phyloP scores from a whole-genome alignment of 2,888 invertebrate genomes.

The Corbicula japonica region DNA sequence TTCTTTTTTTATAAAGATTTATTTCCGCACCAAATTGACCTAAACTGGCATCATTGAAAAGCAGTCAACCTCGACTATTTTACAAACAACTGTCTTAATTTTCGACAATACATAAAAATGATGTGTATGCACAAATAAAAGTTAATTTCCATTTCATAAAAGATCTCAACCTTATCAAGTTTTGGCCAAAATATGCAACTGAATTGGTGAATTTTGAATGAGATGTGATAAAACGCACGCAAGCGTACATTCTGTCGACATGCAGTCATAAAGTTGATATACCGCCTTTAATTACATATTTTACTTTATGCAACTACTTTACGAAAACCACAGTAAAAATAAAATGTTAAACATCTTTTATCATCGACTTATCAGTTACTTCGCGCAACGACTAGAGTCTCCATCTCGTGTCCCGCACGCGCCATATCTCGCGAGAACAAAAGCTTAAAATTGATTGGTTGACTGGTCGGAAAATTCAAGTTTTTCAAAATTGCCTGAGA shows the following conservation, averaged over 20 bases:
- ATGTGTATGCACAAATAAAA: conserved; percentile 28
- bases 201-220: conserved; percentile 15
- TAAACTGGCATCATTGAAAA: conserved; percentile 22
- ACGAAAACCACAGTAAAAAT: conserved; percentile 19
- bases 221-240: conserved; percentile 16
- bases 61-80: conserved; percentile 29
- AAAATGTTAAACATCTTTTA: conserved; percentile 21
- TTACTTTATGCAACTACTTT: conserved; percentile 24
- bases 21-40: conserved; percentile 38
- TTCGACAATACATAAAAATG: conserved; percentile 28
- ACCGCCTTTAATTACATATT: conserved; percentile 36
- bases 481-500: conserved; percentile 38
- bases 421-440: conserved; percentile 45
- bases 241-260: conserved; percentile 18
- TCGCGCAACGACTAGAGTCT: conserved; percentile 33
- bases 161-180: conserved; percentile 7
- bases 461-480: conserved; percentile 21
- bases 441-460: conserved; percentile 40
- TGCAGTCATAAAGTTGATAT: conserved; percentile 31
- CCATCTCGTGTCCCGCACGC: conserved; percentile 44
- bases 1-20: conserved; percentile 23
- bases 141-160: conserved; percentile 20
- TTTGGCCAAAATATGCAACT: conserved; percentile 5
- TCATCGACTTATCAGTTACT: conserved; percentile 18
- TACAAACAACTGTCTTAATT: conserved; percentile 29